Base-by-base conservation (phyloP, 2,888 invertebrate genomes). In the Platycheirus albimanus region DNA sequence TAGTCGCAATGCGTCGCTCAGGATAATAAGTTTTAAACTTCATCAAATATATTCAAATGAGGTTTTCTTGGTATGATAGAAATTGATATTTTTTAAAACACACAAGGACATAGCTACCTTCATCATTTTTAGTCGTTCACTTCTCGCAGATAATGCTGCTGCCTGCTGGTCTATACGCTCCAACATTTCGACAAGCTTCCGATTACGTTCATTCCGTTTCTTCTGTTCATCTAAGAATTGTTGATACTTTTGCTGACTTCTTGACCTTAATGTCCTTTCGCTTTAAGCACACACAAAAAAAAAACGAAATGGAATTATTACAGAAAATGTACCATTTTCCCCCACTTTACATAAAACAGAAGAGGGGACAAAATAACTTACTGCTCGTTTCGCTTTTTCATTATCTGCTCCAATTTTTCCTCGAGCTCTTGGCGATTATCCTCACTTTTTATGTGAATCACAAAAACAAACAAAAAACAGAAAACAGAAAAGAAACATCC, bases 111-210 rank as follows among this genome's bases (percentile, higher is more conserved):
- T 38, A 38, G 89, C 88, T 85, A 93, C 92, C 89, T 92, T 91
- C 87, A 93, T 90, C 87, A 91, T 89, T 88, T 92, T 92, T 28
- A 94, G 91, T 72, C 93, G 90, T 86, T 93, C 92, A 24, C 93
- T 93, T 89, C 93, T 93, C 1, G 93, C 92, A 19, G 92, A 91
- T 87, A 94, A 91, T 85, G 91, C 89, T 30, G 92, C 90, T 20
- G 94, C 92, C 85, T 92, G 91, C 84, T 91, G 92, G 88, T 94
- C 94, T 75, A 94, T 92, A 24, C 91, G 91, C 86, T 94, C 93
- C 86, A 94, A 88, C 86, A 92, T 91, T 75, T 92, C 91, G 24
- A 93, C 89, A 72, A 94, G 90, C 86, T 91, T 91, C 85, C 92
- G 92, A 87, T 94, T 94, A 33, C 94, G 91, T 85, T 93, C 92